These are phyloP conservation scores for Sisor rabdophorus DNA, from an alignment of 2,113 vertebrate genomes.

Conservation along the genomic window DNA sequence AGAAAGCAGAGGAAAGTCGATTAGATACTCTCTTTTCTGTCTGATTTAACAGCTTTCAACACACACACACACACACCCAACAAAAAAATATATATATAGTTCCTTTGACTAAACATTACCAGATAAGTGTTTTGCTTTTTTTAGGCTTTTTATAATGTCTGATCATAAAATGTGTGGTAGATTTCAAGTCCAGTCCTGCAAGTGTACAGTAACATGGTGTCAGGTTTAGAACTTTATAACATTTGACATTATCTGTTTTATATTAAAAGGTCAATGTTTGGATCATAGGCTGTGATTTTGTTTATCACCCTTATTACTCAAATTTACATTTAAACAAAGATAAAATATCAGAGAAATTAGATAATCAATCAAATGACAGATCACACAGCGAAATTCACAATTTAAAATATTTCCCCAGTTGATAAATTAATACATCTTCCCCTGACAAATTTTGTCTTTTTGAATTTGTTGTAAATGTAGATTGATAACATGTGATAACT, in stretches of 20 bases:
- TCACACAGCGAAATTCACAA: neutral
- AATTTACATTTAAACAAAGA: neutral
- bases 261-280: neutral
- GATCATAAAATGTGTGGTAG: neutral
- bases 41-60: conserved; percentile 46
- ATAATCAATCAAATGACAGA: conserved; percentile 1
- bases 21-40: conserved; percentile 55
- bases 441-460: neutral
- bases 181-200: neutral
- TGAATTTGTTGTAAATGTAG: conserved; percentile 5
- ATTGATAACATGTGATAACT: conserved; percentile 10
- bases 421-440: neutral
- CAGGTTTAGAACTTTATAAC: neutral
- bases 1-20: conserved; percentile 55
- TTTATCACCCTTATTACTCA: neutral
- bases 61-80: conserved; percentile 47
- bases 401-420: neutral
- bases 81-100: conserved; percentile 52
- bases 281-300: neutral
- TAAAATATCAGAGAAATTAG: conserved; percentile 3
- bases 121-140: conserved; percentile 55
- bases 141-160: neutral
- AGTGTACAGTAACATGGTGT: neutral
- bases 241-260: neutral
- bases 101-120: conserved; percentile 66